A percentile compares a stretch with the other conserved stretches of the same genome.
Conservation (phyloP, 2,888 invertebrate species). For the Orchestes rusci region DNA sequence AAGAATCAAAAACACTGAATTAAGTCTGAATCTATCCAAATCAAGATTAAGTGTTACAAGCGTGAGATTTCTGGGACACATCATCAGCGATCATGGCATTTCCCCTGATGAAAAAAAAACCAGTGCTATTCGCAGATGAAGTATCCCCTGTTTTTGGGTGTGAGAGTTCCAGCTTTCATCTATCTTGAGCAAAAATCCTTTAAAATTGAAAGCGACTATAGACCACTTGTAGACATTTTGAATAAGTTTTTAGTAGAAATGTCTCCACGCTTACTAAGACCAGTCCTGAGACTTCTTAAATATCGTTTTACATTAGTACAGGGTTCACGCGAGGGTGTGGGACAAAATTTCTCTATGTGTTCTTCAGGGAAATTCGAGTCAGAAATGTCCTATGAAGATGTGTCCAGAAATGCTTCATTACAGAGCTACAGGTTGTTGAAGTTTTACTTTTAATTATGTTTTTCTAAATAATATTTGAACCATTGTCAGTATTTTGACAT, state of each 20-base stretch:
- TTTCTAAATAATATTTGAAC: too few species aligned
- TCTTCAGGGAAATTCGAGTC: too few species aligned
- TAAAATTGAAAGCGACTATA: constrained; percentile 24
- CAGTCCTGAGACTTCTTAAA: constrained; percentile 20
- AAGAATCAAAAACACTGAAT: constrained; percentile 2
- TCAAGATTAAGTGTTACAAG: constrained; percentile 12
- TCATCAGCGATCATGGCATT: too few species aligned
- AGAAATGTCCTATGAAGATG: too few species aligned
- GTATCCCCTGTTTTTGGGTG: constrained; percentile 27
- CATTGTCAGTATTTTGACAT: too few species aligned
- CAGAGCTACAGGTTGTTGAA: too few species aligned
- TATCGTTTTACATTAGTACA: constrained; percentile 21
- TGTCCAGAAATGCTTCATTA: too few species aligned
- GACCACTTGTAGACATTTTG: constrained; percentile 23
- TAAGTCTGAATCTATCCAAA: constrained; percentile 13
- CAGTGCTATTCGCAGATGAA: constrained; percentile 10
- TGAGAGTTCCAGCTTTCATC: constrained; percentile 24
- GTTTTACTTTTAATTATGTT: too few species aligned
- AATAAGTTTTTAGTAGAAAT: constrained; percentile 26
- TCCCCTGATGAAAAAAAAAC: constrained; percentile 10
- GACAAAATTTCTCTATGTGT: too few species aligned
- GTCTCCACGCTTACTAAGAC: constrained; percentile 24
- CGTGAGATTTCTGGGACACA: too few species aligned
- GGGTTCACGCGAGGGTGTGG: too few species aligned
- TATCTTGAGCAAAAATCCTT: constrained; percentile 18